These are phyloP conservation scores for Fragum whitleyi DNA, from an alignment of 2,888 invertebrate species.

Conservation along the genomic window DNA sequence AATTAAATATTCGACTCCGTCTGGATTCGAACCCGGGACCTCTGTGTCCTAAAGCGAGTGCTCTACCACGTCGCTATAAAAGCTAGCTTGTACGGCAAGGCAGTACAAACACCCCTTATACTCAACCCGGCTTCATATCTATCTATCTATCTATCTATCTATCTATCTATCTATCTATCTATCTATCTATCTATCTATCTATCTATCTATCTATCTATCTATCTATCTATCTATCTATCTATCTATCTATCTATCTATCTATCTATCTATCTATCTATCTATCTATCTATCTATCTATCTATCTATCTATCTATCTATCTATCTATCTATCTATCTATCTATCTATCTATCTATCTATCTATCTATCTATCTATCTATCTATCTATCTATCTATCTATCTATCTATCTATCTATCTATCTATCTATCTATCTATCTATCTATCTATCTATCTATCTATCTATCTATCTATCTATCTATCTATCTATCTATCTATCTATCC, in stretches of 20 bases:
- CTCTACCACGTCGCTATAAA: too few relatives aligned
- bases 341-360: not conserved
- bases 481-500: too few relatives aligned
- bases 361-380: not conserved
- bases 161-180: too few relatives aligned
- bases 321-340: not conserved
- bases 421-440: not conserved
- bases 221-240: conserved; percentile 10
- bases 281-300: not conserved
- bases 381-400: not conserved
- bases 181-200: too few relatives aligned
- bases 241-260: conserved; percentile 14
- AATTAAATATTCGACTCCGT: too few relatives aligned
- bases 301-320: not conserved
- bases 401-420: not conserved
- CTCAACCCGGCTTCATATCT: too few relatives aligned
- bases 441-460: not conserved
- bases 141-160: too few relatives aligned
- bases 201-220: too few relatives aligned
- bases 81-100: too few relatives aligned
- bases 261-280: not conserved
- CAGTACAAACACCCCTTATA: too few relatives aligned
- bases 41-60: too few relatives aligned
- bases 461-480: not conserved
- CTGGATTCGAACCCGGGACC: too few relatives aligned